Evolutionary conservation across 1,140 invertebrate species (phyloP).

Genomic region (Cyclargus thomasi): DNA sequence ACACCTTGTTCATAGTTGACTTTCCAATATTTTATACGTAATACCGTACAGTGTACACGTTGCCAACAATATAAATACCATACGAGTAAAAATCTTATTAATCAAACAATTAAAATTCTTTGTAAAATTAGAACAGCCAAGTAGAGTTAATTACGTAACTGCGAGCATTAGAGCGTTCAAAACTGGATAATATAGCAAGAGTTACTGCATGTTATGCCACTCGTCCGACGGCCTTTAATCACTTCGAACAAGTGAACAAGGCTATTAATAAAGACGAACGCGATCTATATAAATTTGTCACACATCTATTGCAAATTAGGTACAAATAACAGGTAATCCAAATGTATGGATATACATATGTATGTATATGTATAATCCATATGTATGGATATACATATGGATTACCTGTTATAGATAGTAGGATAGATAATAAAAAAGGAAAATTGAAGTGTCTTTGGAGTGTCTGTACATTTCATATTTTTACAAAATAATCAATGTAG

Average conservation of each 20-base stretch:
- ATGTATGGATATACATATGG: too few species aligned
- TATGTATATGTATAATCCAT: too few species aligned
- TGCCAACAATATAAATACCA: neutral
- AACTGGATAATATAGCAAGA: conserved; percentile 5
- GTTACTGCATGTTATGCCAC: conserved; percentile 4
- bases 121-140: conserved; percentile 2
- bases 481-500: too few species aligned
- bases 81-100: neutral
- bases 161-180: neutral
- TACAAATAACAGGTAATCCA: neutral
- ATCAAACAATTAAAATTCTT: conserved; percentile 6
- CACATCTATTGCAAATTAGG: neutral
- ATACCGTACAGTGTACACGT: neutral
- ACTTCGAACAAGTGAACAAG: neutral
- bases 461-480: too few species aligned
- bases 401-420: too few species aligned
- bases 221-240: neutral
- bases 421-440: too few species aligned
- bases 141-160: conserved; percentile 6
- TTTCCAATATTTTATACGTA: neutral
- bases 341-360: too few species aligned
- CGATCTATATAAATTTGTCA: neutral
- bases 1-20: neutral
- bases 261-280: neutral
- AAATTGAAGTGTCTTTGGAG: too few species aligned